Evolutionary conservation across 1,140 invertebrate genomes (phyloP), one percentile per base, ranked within the genome.

Genomic region (Trachymyrmex cornetzi): DNA sequence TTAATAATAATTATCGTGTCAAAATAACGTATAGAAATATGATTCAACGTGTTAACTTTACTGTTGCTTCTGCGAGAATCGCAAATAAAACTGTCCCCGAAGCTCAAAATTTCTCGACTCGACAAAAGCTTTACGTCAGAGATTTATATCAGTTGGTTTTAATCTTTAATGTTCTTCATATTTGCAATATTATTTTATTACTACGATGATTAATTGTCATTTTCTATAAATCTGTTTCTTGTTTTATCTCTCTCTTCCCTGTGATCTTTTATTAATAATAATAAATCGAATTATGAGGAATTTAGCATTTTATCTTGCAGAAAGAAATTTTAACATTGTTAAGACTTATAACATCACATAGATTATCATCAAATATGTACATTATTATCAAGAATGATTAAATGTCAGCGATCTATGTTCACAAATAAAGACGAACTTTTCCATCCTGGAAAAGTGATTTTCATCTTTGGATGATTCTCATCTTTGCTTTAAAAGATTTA

Each of bases 211-310:
- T 72, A 72, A 48, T 48, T 44, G 53, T 30, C 11, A 22, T 11
- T 34, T 24, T 67, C 50, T 14, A n/a, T 61, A 48, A 82, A 22
- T 7, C 16, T 71, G 4, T 69, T 14, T 69, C 3, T 1, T 34
- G 16, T 79, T 53, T 24, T 67, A 14, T 80, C 9, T 34, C 19
- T n/a, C n/a, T n/a, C n/a, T n/a, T n/a, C 1, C 7, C 2, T 44
- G 12, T 44, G 12, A 55, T 11, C 6, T 24, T 34, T 75, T 24
- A 12, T 84, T 61, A 61, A 74, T 84, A 74, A 61, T 22, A 24
- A 19, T n/a, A 34, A 22, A 55, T 34, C 61, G 69, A 84, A 63
- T 84, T 84, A 63, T 34, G 14, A 75, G 44, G 6, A 34, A 84
- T 63, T 84, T 80, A 55, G n/a, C 1, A 34, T 53, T 30, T 50